Percentiles rank a stretch among this genome's conserved stretches.
phyloP scores from a whole-genome alignment of 1,140 invertebrate species.

The Drosophila dunni region DNA sequence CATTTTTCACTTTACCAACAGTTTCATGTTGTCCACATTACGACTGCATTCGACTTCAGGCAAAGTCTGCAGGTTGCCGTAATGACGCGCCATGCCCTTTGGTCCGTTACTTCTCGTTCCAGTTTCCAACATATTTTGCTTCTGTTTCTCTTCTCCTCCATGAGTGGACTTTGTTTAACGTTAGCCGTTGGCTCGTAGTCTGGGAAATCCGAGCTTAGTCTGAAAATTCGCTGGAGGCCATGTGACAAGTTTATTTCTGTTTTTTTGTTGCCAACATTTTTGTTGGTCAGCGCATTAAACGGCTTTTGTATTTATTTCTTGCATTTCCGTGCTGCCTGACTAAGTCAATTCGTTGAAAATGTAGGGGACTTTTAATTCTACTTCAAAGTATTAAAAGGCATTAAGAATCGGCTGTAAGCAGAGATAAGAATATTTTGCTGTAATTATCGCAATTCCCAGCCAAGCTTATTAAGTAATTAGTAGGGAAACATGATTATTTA shows the following conservation, averaged over 20 bases:
- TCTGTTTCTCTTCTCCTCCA: neutral
- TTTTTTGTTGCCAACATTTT: conserved; percentile 45
- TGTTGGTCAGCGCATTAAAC: conserved; percentile 56
- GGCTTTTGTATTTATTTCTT: conserved; percentile 74
- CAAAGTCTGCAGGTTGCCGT: conserved; percentile 70
- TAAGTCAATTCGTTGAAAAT: conserved; percentile 68
- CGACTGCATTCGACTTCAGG: conserved; percentile 38
- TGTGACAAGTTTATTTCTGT: conserved; percentile 76
- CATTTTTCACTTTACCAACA: conserved; percentile 75
- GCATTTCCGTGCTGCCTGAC: conserved; percentile 65
- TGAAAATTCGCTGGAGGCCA: conserved; percentile 41
- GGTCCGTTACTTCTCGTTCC: conserved; percentile 21
- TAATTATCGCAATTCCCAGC: neutral
- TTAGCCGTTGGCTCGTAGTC: conserved; percentile 19
- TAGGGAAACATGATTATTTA: too few relatives aligned
- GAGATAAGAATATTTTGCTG: conserved; percentile 2
- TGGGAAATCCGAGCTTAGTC: conserved; percentile 15
- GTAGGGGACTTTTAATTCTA: conserved; percentile 56
- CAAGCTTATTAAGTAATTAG: neutral
- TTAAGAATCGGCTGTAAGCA: conserved; percentile 3
- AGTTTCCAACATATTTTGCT: neutral
- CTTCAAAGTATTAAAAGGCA: conserved; percentile 51
- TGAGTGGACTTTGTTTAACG: conserved; percentile 25
- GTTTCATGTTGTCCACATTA: conserved; percentile 56
- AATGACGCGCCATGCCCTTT: conserved; percentile 73